Base-by-base conservation (phyloP, 1,140 invertebrate genomes). In the Halictus rubicundus region DNA sequence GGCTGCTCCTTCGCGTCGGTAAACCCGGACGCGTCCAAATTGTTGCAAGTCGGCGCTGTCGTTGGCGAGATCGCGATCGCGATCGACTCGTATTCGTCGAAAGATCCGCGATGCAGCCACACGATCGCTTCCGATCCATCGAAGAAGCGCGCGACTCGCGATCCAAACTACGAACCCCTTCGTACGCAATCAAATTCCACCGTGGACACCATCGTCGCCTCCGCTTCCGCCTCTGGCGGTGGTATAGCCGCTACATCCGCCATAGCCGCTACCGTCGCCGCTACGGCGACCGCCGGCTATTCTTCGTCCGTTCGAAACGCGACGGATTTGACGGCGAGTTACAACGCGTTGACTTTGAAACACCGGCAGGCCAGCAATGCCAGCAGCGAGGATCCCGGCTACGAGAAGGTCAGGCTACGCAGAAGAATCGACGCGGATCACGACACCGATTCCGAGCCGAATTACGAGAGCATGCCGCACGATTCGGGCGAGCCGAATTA, bases 141-240 rank as follows among this genome's bases (percentile, higher is more conserved):
- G 68, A 87, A 89, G 86, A 71, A 49, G 7, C 78, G 71, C 10
- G 54, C 66, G 10, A 19, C 21, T 4, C 52, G 61, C 2, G 95
- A 96, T 93, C 95, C 95, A 0, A 96, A 96, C 88, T 96, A 96
- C 84, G 96, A 97, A 89, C 94, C 95, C 57, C 87, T 96, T 25
- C 93, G 94, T 78, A 94, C 94, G 16, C 93, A 94, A n/a, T n/a
- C 19, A 80, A 88, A 82, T 9, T 21, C 19, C 64, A 88, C 90
- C 42, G 93, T 88, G 73, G 92, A 92, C 72, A 60, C 23, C 19
- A 12, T 7, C 3, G 39, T 1, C 39, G 16, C 12, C 2, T 19
- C 14, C 1, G 23, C 16, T 0, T 37, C 66, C 61, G 8, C 16
- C 39, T 3, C 68, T 64, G 21, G 16, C 49, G 78, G 75, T 21